Evolutionary conservation across 2,888 invertebrate genomes (phyloP), one percentile per base, ranked within the genome.

Genomic region (Drosophila testacea): DNA sequence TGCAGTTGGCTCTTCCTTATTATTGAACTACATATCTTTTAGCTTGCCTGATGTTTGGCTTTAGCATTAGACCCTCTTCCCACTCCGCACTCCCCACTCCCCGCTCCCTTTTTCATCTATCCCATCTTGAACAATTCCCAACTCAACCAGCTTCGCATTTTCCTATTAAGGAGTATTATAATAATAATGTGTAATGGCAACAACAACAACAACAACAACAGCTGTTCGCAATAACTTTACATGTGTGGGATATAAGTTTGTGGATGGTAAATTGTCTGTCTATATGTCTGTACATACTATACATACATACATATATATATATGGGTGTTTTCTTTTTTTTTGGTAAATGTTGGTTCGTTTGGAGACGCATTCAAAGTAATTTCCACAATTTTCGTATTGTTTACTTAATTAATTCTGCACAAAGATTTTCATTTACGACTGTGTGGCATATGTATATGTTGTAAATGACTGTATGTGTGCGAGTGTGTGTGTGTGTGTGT

Each of bases 311-410:
- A 22, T 22, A 22, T 3, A 22, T 22, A 22, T 22, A 22, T 22
- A 22, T 22, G 22, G 22, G 22, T 22, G 22, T 22, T 22, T 22
- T 22, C 2, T 22, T 22, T 22, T 22, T 2, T 22, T 22, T 22
- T 22, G 2, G 22, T 22, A 22, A 22, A 22, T 22, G 22, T 22
- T 22, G 22, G 36, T n/a, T 38, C 67, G 81, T 79, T 83, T 81
- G 87, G 81, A 83, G 83, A 83, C 86, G 74, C 86, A 85, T 88
- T 83, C 81, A 83, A 85, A 83, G 88, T 83, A 85, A 83, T 85
- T 83, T 83, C 81, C 83, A 85, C 88, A 83, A 83, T 83, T 88
- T 83, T 88, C 83, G 81, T 83, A 88, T 83, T 83, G 88, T 83
- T 83, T 83, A 83, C 88, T 83, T 83, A 83, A 83, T 83, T 83